Evolutionary conservation across 2,888 invertebrate species (phyloP).

Genomic region (Lobophora halterata): DNA sequence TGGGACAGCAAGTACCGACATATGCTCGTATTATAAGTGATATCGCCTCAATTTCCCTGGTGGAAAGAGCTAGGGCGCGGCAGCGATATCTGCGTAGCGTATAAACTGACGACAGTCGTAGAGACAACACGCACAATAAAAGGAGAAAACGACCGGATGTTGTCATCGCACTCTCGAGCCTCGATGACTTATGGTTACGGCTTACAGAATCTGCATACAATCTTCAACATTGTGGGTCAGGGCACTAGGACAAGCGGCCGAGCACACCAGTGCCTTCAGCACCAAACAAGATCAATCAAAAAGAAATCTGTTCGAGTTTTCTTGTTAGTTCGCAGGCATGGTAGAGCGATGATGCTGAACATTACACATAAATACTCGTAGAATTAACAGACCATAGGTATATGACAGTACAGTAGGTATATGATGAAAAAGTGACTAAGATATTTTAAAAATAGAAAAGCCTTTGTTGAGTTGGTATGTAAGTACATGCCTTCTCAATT

Average conservation of each 20-base stretch:
- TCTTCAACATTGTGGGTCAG: constrained; percentile 71
- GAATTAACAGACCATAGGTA: too few species aligned
- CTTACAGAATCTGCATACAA: constrained; percentile 79
- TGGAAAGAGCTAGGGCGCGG: constrained; percentile 43
- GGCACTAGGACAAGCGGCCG: constrained; percentile 68
- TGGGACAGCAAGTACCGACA: constrained; percentile 59
- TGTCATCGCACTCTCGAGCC: constrained; percentile 63
- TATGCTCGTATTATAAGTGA: constrained; percentile 57
- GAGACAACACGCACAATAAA: constrained; percentile 51
- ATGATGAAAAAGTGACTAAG: too few species aligned
- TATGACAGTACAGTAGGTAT: too few species aligned
- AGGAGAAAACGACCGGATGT: constrained; percentile 71
- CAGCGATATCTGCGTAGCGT: constrained; percentile 26
- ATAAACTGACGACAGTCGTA: constrained; percentile 24
- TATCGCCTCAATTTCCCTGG: constrained; percentile 70
- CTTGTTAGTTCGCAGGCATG: too few species aligned
- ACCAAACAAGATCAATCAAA: constrained; percentile 21
- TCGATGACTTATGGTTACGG: constrained; percentile 71
- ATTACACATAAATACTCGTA: too few species aligned
- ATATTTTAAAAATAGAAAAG: too few species aligned
- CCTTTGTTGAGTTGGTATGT: too few species aligned
- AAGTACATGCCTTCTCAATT: too few species aligned
- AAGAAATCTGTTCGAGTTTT: too few species aligned
- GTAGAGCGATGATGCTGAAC: too few species aligned
- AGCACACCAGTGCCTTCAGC: constrained; percentile 33